Conservation (phyloP, 2,888 invertebrate species). For the Ecdyonurus torrentis region DNA sequence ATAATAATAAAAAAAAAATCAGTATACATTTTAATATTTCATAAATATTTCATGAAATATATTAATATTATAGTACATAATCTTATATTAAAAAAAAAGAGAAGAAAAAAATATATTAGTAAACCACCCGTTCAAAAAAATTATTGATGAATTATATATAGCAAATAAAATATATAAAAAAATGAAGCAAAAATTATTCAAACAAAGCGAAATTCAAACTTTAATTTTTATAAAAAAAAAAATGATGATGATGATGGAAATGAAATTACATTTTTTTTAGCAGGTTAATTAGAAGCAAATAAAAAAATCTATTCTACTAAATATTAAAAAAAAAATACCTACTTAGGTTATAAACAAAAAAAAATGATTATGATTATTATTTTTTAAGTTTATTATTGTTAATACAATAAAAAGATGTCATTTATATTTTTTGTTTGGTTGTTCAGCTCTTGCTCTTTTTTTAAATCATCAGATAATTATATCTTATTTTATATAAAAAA, state of each 20-base stretch:
- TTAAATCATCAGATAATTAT: not conserved
- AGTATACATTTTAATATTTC: too few species aligned
- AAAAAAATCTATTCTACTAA: not conserved
- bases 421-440: not conserved
- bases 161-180: not conserved
- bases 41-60: too few species aligned
- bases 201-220: not conserved
- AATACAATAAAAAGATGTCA: not conserved
- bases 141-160: not conserved
- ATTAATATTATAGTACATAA: too few species aligned
- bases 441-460: not conserved
- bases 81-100: not conserved
- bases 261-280: not conserved
- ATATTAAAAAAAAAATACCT: not conserved
- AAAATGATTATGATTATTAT: not conserved
- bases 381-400: not conserved
- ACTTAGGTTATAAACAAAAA: not conserved
- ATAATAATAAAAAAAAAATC: too few species aligned
- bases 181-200: not conserved
- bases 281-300: not conserved
- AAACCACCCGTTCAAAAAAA: not conserved
- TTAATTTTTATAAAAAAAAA: conserved; percentile 1
- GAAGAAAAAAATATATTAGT: not conserved
- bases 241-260: not conserved
- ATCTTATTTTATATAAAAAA: too few species aligned